phyloP scores from a whole-genome alignment of 2,888 invertebrate genomes.

The Miltochrista miniata region DNA sequence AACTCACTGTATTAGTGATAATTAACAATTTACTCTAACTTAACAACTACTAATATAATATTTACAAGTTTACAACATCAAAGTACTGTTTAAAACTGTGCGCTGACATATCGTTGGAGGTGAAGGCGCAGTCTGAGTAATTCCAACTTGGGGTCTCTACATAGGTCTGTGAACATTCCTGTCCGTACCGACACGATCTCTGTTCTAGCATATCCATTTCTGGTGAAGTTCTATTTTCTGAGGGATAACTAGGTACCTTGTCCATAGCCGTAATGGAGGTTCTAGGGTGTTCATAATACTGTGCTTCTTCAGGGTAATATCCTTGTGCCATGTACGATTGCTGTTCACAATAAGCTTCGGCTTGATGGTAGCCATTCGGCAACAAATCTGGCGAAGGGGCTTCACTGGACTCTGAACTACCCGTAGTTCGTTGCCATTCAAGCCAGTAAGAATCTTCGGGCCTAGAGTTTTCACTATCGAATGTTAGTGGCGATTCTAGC shows the following conservation, averaged over 20 bases:
- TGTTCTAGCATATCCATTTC: conserved; percentile 65
- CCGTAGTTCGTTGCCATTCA: conserved; percentile 79
- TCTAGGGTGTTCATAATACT: conserved; percentile 60
- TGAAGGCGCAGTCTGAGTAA: conserved; percentile 68
- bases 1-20: too few species aligned
- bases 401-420: conserved; percentile 79
- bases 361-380: conserved; percentile 65
- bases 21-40: background rate
- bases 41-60: conserved; percentile 35
- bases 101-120: conserved; percentile 53
- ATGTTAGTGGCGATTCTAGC: conserved; percentile 84
- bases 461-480: conserved; percentile 88
- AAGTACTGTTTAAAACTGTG: conserved; percentile 58
- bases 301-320: conserved; percentile 73
- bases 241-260: conserved; percentile 63
- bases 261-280: conserved; percentile 38
- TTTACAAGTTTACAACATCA: conserved; percentile 56
- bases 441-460: conserved; percentile 84
- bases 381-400: conserved; percentile 83
- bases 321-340: conserved; percentile 62
- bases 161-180: conserved; percentile 63
- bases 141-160: conserved; percentile 67
- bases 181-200: conserved; percentile 66
- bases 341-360: conserved; percentile 70
- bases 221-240: conserved; percentile 66